phyloP scores from a whole-genome alignment of 2,888 invertebrate genomes.

The Graphium colonna region DNA sequence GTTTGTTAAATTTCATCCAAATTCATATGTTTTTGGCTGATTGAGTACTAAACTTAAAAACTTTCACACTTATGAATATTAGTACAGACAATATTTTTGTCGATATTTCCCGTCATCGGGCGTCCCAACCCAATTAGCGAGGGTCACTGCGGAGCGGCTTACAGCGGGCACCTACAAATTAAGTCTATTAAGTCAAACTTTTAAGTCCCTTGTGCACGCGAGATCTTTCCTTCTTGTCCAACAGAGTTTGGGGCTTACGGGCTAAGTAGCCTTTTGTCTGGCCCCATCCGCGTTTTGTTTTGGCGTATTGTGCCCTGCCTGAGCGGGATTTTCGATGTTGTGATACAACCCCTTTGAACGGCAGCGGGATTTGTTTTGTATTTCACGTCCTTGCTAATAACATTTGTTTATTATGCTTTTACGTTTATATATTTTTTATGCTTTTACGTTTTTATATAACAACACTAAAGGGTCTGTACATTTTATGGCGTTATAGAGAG shows the following conservation, averaged over 20 bases:
- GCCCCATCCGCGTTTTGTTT: slow-evolving; percentile 63
- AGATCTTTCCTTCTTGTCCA: slow-evolving; percentile 74
- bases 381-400: too few species aligned
- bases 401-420: too few species aligned
- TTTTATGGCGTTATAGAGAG: too few species aligned
- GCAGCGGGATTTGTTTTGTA: slow-evolving; percentile 12
- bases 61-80: too few species aligned
- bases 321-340: slow-evolving; percentile 51
- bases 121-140: slow-evolving; percentile 46
- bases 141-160: slow-evolving; percentile 72
- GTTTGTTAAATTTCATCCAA: too few species aligned
- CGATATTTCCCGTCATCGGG: slow-evolving; percentile 42
- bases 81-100: too few species aligned
- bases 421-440: too few species aligned
- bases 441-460: too few species aligned
- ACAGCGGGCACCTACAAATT: slow-evolving; percentile 70
- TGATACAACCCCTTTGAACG: slow-evolving; percentile 13
- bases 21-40: too few species aligned
- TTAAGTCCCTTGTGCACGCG: slow-evolving; percentile 73
- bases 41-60: too few species aligned
- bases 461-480: too few species aligned
- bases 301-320: slow-evolving; percentile 50
- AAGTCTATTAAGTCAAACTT: slow-evolving; percentile 78
- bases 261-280: slow-evolving; percentile 71
- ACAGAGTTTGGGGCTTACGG: slow-evolving; percentile 70